Evolutionary conservation across 2,113 vertebrate species (phyloP).

Genomic region (Ovis canadensis): DNA sequence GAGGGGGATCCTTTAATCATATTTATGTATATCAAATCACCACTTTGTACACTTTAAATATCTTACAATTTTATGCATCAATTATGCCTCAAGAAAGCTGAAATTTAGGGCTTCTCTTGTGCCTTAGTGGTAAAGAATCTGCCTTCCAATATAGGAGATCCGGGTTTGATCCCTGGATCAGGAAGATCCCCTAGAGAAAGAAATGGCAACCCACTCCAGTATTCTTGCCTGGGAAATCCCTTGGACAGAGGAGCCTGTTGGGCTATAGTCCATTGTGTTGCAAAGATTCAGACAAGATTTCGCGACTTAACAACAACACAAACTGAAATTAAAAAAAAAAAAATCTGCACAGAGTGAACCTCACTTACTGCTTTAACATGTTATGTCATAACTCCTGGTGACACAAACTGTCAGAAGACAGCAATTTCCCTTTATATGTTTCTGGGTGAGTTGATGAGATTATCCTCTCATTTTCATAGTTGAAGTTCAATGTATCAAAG

Average conservation of each 20-base stretch:
- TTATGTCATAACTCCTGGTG: not conserved
- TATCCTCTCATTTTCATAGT: not conserved
- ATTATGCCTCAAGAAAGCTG: not conserved
- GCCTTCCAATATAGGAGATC: not conserved
- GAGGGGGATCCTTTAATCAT: not conserved
- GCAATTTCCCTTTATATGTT: not conserved
- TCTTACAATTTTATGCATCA: not conserved
- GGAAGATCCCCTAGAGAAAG: not conserved
- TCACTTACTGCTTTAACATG: not conserved
- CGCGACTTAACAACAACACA: not conserved
- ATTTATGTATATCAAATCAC: not conserved
- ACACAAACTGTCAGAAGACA: not conserved
- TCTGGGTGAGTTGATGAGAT: not conserved
- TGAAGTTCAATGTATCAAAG: not conserved
- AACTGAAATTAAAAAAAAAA: not conserved
- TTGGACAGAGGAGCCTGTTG: not conserved
- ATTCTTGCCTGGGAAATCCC: not conserved
- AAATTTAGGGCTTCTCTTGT: not conserved
- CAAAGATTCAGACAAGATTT: not conserved
- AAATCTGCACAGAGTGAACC: not conserved
- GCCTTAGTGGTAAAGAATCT: not conserved
- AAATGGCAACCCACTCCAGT: not conserved
- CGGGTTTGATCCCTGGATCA: not conserved
- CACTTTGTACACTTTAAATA: not conserved
- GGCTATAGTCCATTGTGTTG: not conserved